These are phyloP conservation scores for Temnothorax curvispinosus DNA, from an alignment of 1,140 invertebrate species.

Conservation along the genomic window DNA sequence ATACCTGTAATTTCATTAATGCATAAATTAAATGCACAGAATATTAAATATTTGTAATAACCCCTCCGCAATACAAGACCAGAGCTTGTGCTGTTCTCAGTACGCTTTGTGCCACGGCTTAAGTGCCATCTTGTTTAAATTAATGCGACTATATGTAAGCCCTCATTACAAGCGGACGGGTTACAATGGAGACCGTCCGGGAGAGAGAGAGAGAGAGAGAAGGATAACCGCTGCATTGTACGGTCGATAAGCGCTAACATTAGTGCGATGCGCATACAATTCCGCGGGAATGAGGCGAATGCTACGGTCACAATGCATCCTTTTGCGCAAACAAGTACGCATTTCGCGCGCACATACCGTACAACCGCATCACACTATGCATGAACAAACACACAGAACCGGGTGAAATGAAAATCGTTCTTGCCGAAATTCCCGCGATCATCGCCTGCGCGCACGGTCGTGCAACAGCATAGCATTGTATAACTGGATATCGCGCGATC, in stretches of 20 bases:
- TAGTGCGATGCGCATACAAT: conserved; percentile 48
- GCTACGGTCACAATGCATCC: conserved; percentile 52
- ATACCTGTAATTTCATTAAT: neutral
- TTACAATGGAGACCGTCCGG: conserved; percentile 58
- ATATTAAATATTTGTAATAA: conserved; percentile 44
- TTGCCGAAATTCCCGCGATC: conserved; percentile 43
- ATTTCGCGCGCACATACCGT: conserved; percentile 39
- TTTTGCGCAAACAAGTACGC: conserved; percentile 42
- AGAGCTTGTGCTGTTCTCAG: neutral
- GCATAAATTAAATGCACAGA: neutral
- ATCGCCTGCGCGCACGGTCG: neutral
- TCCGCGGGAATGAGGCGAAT: conserved; percentile 25
- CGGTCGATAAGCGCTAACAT: conserved; percentile 64
- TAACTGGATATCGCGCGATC: neutral
- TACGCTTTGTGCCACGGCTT: conserved; percentile 15
- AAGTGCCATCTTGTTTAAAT: conserved; percentile 61
- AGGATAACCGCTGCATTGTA: conserved; percentile 47
- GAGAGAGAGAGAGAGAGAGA: neutral
- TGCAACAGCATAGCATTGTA: neutral
- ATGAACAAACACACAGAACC: conserved; percentile 1
- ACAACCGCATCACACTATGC: conserved; percentile 39
- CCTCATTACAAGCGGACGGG: conserved; percentile 33
- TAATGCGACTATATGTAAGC: conserved; percentile 60
- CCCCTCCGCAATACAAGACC: neutral
- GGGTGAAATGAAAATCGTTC: conserved; percentile 48